Conservation (phyloP, 1,140 invertebrate species). For the Meloidogyne hapla region DNA sequence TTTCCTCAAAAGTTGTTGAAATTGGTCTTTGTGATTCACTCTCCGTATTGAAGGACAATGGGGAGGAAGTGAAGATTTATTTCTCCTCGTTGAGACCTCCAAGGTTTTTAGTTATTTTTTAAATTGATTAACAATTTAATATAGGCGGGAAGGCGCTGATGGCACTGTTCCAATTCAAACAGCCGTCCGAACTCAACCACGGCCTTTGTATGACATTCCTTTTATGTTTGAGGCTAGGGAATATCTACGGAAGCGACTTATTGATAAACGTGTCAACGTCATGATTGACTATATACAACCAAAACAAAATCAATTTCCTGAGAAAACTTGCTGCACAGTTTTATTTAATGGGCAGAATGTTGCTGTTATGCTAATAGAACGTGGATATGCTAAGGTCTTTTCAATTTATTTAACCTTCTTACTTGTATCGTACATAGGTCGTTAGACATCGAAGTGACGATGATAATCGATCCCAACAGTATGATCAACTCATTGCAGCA, state of each 20-base stretch:
- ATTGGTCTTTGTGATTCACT: constrained; percentile 90
- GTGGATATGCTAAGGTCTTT: constrained; percentile 77
- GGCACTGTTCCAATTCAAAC: background rate
- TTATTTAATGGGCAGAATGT: constrained; percentile 82
- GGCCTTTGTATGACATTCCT: constrained; percentile 92
- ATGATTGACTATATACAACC: constrained; percentile 94
- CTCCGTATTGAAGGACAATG: constrained; percentile 78
- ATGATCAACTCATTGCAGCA: constrained; percentile 87
- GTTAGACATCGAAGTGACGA: constrained; percentile 89
- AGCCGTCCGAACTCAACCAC: constrained; percentile 67
- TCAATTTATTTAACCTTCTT: background rate
- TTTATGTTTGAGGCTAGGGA: constrained; percentile 97
- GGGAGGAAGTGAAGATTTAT: constrained; percentile 84
- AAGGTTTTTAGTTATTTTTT: constrained; percentile 65
- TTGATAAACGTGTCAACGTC: constrained; percentile 84
- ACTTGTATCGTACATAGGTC: constrained; percentile 68
- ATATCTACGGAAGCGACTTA: constrained; percentile 89
- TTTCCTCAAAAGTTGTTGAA: constrained; percentile 71
- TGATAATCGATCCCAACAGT: constrained; percentile 88
- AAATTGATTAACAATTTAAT: background rate
- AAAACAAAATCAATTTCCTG: constrained; percentile 73
- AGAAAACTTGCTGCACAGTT: constrained; percentile 92
- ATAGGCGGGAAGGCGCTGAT: constrained; percentile 65
- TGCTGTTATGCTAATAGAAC: constrained; percentile 85
- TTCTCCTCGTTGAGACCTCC: constrained; percentile 90